phyloP scores from a whole-genome alignment of 2,888 invertebrate genomes.

The Heteromurus nitidus region DNA sequence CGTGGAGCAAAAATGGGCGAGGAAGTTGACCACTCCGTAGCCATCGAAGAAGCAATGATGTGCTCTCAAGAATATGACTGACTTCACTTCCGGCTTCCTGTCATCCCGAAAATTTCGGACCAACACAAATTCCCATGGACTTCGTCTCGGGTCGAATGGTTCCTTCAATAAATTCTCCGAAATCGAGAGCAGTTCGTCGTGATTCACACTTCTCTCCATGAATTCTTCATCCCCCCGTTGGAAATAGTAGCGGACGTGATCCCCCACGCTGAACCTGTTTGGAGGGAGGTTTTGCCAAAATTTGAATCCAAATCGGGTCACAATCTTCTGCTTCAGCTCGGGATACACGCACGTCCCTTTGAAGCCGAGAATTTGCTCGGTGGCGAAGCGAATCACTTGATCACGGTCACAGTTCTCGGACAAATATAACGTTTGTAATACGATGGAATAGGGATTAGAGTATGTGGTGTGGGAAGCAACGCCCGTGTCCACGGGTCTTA shows the following conservation, averaged over 20 bases:
- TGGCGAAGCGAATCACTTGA: too few relatives aligned
- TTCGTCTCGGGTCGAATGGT: neutral
- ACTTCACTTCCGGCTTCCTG: neutral
- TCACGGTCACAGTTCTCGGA: too few relatives aligned
- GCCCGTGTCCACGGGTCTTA: too few relatives aligned
- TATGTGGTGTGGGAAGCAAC: too few relatives aligned
- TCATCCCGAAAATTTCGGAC: conserved; percentile 25
- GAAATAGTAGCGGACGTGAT: conserved; percentile 77
- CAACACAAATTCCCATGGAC: conserved; percentile 13
- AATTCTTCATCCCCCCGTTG: conserved; percentile 62
- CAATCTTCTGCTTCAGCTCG: conserved; percentile 3
- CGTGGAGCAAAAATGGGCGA: too few relatives aligned
- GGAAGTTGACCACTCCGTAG: too few relatives aligned
- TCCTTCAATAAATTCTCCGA: neutral
- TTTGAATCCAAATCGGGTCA: conserved; percentile 77
- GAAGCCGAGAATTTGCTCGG: too few relatives aligned
- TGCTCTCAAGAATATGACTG: neutral
- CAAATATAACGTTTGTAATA: too few relatives aligned
- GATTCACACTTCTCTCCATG: too few relatives aligned
- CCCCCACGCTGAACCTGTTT: conserved; percentile 75
- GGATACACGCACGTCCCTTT: neutral
- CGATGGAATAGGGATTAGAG: too few relatives aligned
- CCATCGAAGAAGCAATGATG: conserved; percentile 27
- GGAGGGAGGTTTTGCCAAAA: conserved; percentile 77
- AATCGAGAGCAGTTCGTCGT: neutral